Percentiles rank a stretch among this genome's conserved stretches.
phyloP scores from a whole-genome alignment of 2,888 invertebrate species.

The Chloromyia formosa region DNA sequence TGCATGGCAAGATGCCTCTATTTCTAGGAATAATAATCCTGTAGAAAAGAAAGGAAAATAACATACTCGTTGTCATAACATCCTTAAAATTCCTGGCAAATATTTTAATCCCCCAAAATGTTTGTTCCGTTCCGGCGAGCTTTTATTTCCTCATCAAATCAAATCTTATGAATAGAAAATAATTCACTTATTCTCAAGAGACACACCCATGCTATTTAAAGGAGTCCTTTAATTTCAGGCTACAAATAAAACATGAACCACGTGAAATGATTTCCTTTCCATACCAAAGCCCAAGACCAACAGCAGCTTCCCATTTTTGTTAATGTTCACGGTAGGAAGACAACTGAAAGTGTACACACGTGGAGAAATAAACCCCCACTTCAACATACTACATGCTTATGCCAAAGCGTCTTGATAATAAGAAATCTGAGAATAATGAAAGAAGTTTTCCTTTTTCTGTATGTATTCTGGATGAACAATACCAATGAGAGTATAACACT shows the following conservation, averaged over 20 bases:
- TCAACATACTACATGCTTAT: background rate
- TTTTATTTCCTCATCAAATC: conserved; percentile 28
- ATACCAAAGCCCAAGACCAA: too few species aligned
- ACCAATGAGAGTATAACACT: conserved; percentile 40
- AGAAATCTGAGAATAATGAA: conserved; percentile 46
- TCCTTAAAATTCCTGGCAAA: too few species aligned
- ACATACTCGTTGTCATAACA: too few species aligned
- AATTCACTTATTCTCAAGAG: conserved; percentile 18
- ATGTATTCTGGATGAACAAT: conserved; percentile 47
- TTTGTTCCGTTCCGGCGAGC: too few species aligned
- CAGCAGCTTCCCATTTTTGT: too few species aligned
- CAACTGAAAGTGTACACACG: background rate
- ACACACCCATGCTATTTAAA: background rate
- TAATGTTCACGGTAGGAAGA: conserved; percentile 12
- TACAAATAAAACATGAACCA: conserved; percentile 35
- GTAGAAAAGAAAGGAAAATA: too few species aligned
- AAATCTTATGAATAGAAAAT: conserved; percentile 33
- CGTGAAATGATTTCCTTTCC: background rate
- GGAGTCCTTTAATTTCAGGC: conserved; percentile 10
- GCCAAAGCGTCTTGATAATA: conserved; percentile 30
- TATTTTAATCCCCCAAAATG: too few species aligned
- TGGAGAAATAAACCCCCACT: background rate
- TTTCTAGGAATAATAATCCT: too few species aligned
- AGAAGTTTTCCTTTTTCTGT: conserved; percentile 43
- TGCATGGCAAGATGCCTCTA: too few species aligned